phyloP scores from a whole-genome alignment of 53 echinoderm and acorn worm genomes.

The Arbacia lixula region DNA sequence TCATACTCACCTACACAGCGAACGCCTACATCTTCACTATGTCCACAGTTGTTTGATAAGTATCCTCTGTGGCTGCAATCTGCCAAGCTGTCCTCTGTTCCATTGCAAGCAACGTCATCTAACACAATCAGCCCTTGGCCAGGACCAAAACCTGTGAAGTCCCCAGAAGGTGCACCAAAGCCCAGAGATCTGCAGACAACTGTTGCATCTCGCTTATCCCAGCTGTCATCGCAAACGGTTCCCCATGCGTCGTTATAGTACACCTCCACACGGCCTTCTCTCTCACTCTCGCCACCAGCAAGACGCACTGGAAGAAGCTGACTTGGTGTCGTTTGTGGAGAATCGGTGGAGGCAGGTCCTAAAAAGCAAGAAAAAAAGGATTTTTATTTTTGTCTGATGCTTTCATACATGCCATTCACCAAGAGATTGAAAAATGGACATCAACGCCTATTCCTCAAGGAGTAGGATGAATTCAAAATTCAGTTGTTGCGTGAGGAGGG shows the following conservation, averaged over 20 bases:
- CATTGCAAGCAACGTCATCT: conserved; percentile 57
- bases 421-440: too few species aligned
- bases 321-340: neutral
- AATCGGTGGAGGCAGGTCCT: neutral
- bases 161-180: conserved; percentile 6
- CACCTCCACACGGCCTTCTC: conserved; percentile 60
- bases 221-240: conserved; percentile 60
- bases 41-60: conserved; percentile 42
- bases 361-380: neutral
- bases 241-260: conserved; percentile 64
- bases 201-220: conserved; percentile 49
- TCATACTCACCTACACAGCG: neutral
- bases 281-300: conserved; percentile 3
- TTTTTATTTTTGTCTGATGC: too few species aligned
- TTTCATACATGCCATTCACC: too few species aligned
- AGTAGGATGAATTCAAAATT: too few species aligned
- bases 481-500: too few species aligned
- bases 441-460: too few species aligned
- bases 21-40: neutral
- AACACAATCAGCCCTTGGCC: conserved; percentile 55
- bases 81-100: conserved; percentile 27
- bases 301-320: conserved; percentile 53
- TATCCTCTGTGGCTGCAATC: conserved; percentile 35
- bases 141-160: conserved; percentile 23
- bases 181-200: conserved; percentile 71